phyloP scores from a whole-genome alignment of 30 jellyfish, hydroid and myxozoan genomes.

The Aurelia sp. region DNA sequence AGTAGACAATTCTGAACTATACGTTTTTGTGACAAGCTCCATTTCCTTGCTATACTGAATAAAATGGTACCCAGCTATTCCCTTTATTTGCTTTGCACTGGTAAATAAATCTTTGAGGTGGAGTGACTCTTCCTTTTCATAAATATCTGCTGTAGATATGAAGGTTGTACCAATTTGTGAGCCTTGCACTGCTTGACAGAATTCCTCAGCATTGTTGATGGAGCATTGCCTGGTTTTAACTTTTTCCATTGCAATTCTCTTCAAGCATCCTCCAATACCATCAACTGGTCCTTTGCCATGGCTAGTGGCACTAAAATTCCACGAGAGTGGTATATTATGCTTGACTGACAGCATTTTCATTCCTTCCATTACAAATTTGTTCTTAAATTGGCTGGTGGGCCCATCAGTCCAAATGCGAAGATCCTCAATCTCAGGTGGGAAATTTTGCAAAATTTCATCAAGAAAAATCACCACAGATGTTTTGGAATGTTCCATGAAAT shows the following conservation, averaged over 20 bases:
- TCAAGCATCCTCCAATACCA: conserved; percentile 33
- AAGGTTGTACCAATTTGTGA: conserved; percentile 19
- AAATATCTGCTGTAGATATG: conserved; percentile 22
- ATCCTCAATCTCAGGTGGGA: conserved; percentile 26
- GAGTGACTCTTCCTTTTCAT: conserved; percentile 22
- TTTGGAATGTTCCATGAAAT: conserved; percentile 19
- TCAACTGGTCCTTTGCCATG: conserved; percentile 50
- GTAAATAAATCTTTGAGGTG: conserved; percentile 29
- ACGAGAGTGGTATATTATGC: not conserved
- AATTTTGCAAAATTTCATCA: conserved; percentile 12
- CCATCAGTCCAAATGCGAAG: conserved; percentile 60
- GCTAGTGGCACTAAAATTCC: conserved; percentile 37
- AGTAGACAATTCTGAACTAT: conserved; percentile 10
- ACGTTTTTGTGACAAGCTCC: conserved; percentile 15
- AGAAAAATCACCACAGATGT: conserved; percentile 35
- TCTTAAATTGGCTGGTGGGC: conserved; percentile 73
- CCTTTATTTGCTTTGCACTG: conserved; percentile 19
- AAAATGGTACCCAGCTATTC: conserved; percentile 30
- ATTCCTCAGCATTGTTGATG: conserved; percentile 36
- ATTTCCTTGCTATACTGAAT: conserved; percentile 9
- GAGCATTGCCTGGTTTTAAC: conserved; percentile 50
- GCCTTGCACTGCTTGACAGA: conserved; percentile 37
- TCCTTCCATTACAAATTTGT: conserved; percentile 39
- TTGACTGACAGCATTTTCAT: conserved; percentile 6
- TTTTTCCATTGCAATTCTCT: conserved; percentile 34